Base-by-base conservation (phyloP, 1,140 invertebrate species). In the Hydropsyche tenuis region DNA sequence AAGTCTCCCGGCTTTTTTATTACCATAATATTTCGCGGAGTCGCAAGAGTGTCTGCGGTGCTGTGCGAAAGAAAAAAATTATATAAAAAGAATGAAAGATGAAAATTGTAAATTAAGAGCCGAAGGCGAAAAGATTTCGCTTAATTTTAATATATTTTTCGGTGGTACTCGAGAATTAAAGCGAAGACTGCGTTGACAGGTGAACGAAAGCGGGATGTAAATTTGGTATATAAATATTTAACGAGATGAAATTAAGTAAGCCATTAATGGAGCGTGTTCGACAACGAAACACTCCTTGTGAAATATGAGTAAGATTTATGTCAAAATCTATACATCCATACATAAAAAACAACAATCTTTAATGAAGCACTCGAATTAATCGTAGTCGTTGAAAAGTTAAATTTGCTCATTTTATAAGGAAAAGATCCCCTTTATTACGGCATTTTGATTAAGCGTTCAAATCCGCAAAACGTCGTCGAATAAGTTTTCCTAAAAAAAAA, bases 51-150 rank as follows among this genome's bases (percentile, higher is more conserved):
- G 66, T 3, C 2, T 30, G 46, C 18, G 68, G 65, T 37, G n/a
- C 9, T 63, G 23, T 16, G 46, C 62, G 25, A 73, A n/a, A n/a
- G n/a, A n/a, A 77, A 73, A 70, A 74, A 68, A 73, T 37, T 45
- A 73, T 64, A 64, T 60, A 42, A n/a, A 62, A 56, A 65, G 37
- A 65, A 30, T 27, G 23, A 43, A 64, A 74, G 51, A 74, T 69
- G 65, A 74, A 77, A 60, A 74, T 74, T 68, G 64, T 74, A 66
- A 74, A 77, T 77, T 73, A 73, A 72, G 73, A 76, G 27, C n/a
- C 43, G 75, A 73, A 66, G 30, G 69, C 22, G 75, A 74, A 69
- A 70, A 77, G 53, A 73, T 74, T 77, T 75, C 63, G 53, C 51
- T 72, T 69, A 56, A 72, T 77, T 77, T 77, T 73, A 77, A 77